phyloP scores from a whole-genome alignment of 2,113 vertebrate species.

The Engraulis encrasicolus region DNA sequence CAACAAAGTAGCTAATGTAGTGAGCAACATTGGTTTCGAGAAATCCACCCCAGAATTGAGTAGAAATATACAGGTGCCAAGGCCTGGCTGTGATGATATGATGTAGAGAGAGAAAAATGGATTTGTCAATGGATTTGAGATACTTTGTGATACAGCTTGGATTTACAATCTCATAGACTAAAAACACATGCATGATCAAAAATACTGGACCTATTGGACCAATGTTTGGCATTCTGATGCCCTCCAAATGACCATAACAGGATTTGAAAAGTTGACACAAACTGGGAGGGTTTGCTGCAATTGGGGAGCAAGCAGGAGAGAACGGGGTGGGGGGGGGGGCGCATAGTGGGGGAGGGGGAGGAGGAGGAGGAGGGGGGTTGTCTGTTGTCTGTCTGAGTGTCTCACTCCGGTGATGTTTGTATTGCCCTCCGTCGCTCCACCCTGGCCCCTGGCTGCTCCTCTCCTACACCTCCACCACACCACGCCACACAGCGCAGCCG shows the following conservation, averaged over 20 bases:
- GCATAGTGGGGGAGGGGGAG: no score
- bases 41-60: no score
- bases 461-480: constrained; percentile 40
- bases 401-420: constrained; percentile 15
- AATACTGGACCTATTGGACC: not conserved
- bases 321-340: no score
- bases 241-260: not conserved
- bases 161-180: not conserved
- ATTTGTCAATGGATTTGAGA: no score
- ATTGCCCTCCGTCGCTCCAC: constrained; percentile 15
- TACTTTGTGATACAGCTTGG: no score
- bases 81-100: no score
- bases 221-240: not conserved
- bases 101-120: no score
- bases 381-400: constrained; percentile 24
- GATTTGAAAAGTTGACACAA: not conserved
- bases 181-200: not conserved
- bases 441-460: constrained; percentile 20
- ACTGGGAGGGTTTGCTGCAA: not conserved
- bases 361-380: not conserved
- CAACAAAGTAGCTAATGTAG: no score
- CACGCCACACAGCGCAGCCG: constrained; percentile 53
- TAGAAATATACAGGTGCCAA: no score
- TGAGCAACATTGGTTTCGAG: no score
- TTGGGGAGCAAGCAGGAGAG: no score